Base-by-base conservation (phyloP, 2,797 vertebrate species). In the Iguana delicatissima region DNA sequence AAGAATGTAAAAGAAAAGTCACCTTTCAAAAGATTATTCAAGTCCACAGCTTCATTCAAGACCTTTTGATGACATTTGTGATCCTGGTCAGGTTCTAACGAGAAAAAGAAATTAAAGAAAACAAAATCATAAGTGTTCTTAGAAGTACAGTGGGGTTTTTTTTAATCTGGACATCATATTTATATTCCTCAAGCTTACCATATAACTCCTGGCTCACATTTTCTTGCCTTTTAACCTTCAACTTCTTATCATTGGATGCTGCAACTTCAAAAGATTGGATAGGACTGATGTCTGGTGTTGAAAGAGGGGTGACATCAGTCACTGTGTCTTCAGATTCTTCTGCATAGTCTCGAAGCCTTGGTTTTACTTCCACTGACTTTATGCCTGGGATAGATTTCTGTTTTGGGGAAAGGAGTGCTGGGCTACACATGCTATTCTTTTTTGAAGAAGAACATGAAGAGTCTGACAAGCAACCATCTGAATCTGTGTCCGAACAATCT, bases 291-390 rank as follows among this genome's bases (percentile, higher is more conserved):
- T 98, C 98, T 64, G 98, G 98, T 84, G 98, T 98, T 29, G 98
- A 99, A 18, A 99, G 96, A 83, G 98, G 98, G 77, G 98, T 99
- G 80, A 99, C 98, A 0, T 99, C 98, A 20, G 98, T 99, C 91
- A 98, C 98, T 0, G 98, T 98, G 87, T 98, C 98, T 91, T 98
- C 98, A 1, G 98, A 98, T 73, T 98, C 98, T 42, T 97, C 96
- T 12, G 88, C 50, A 35, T 84, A 93, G 89, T 97, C 95, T 89
- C 90, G 81, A 1, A 90, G 87, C 84, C 93, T 93, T 55, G 93
- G 80, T 46, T 96, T 95, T 88, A 95, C 92, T 92, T 59, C 94
- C 35, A 86, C 85, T 26, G 92, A 89, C 91, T 96, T 96, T 62
- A 91, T 83, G 81, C 76, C 88, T 90, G 95, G 90, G 38, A 89